Conservation (phyloP, 2,797 vertebrate genomes). For the Falco biarmicus region DNA sequence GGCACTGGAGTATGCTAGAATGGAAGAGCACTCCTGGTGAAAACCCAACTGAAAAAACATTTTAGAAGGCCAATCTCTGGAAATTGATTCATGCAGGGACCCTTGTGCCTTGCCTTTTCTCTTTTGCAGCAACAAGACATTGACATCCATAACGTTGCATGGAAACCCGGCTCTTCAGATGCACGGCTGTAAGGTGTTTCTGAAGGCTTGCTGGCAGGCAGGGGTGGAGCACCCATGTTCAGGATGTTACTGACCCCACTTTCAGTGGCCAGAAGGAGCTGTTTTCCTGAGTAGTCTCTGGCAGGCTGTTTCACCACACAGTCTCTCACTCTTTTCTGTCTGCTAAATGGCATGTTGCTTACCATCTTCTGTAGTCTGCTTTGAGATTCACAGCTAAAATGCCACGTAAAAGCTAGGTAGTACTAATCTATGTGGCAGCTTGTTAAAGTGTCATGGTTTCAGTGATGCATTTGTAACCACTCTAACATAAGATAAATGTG, state of each 20-base stretch:
- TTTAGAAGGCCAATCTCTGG: background rate
- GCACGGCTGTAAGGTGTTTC: background rate
- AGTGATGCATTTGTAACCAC: constrained; percentile 34
- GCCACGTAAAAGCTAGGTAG: background rate
- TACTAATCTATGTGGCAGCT: constrained; percentile 40
- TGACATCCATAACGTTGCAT: background rate
- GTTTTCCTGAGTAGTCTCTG: background rate
- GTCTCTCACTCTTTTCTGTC: background rate
- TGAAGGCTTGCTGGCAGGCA: background rate
- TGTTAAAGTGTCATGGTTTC: constrained; percentile 57
- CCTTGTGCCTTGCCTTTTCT: background rate
- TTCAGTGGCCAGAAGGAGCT: background rate
- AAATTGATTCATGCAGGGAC: background rate
- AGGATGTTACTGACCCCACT: background rate
- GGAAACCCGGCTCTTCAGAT: background rate
- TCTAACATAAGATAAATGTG: constrained; percentile 53
- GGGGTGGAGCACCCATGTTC: background rate
- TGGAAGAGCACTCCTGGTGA: background rate
- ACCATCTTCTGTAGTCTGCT: background rate
- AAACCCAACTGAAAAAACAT: background rate
- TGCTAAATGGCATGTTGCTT: constrained; percentile 18
- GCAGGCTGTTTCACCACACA: background rate
- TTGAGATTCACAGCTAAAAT: constrained; percentile 29
- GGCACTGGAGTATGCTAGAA: background rate
- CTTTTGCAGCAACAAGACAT: background rate